Evolutionary conservation across 2,888 invertebrate species (phyloP), one percentile per base, ranked within the genome.

Genomic region (Cataglyphis cursor): DNA sequence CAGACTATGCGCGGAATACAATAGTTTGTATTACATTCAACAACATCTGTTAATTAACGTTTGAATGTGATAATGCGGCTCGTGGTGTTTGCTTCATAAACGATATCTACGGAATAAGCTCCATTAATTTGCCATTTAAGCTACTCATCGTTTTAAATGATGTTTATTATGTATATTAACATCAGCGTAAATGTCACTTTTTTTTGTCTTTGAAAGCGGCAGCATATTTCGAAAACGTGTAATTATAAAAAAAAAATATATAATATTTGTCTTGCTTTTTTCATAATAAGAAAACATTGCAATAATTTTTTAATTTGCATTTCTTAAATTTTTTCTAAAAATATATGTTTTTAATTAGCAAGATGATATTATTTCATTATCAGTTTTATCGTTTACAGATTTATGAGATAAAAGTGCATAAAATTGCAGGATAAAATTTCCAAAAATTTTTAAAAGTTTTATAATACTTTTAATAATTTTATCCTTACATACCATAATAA

Each of bases 11-110:
- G 24, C 31, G 59, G 59, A 18, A 59, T 21, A 57, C 57, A 59
- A 78, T 59, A 80, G 78, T 80, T 80, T 80, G 78, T 44, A 59
- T 80, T 70, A 80, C 78, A 35, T 80, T 59, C 35, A 70, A 80
- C 78, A 80, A 70, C 78, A 70, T 80, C 70, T 59, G 78, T 70
- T 80, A 80, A 80, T 80, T 80, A 80, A 80, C 78, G 70, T 70
- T 70, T 80, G 78, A 80, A 70, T 70, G 78, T 59, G 70, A 80
- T 80, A 80, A 80, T 80, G 70, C 31, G 35, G 44, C 59, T 21
- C 59, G 57, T 44, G 12, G 59, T 80, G 78, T 80, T 80, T 80
- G 70, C 70, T 70, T 70, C 78, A 80, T 70, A 80, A 80, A 81
- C 74, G 74, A 81, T 81, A 81, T 21, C 70, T 59, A 48, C 44